Evolutionary conservation across 2,888 invertebrate genomes (phyloP).

Genomic region (Daptonema setosum): DNA sequence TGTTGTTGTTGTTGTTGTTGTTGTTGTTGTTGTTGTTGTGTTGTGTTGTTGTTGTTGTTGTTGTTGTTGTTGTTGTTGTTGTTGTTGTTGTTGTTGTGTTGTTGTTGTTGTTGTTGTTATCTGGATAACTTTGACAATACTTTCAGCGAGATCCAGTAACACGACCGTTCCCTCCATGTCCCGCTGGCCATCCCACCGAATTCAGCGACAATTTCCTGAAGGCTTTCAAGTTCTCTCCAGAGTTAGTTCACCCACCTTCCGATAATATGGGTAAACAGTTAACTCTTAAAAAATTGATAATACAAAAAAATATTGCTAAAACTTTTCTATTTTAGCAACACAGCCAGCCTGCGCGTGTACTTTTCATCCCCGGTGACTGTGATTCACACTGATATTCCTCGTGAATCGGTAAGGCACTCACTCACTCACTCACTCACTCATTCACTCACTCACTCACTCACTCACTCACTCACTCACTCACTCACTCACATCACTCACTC

Average conservation of each 20-base stretch:
- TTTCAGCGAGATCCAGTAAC: no score
- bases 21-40: no score
- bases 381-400: not conserved
- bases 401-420: constrained; percentile 6
- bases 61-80: no score
- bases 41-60: no score
- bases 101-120: no score
- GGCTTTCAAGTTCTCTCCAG: not conserved
- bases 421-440: no score
- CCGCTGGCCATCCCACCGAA: not conserved
- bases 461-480: not conserved
- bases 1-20: no score
- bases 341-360: constrained; percentile 4
- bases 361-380: not conserved
- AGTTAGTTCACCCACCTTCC: not conserved
- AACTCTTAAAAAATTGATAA: not conserved
- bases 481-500: not conserved
- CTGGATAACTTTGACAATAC: no score
- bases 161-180: not conserved
- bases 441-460: no score
- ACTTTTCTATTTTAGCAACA: constrained; percentile 1
- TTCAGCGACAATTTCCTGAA: not conserved
- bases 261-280: no score
- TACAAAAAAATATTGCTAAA: not conserved
- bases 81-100: no score